Evolutionary conservation across 2,888 invertebrate genomes (phyloP).

Genomic region (Crossocerus cetratus): DNA sequence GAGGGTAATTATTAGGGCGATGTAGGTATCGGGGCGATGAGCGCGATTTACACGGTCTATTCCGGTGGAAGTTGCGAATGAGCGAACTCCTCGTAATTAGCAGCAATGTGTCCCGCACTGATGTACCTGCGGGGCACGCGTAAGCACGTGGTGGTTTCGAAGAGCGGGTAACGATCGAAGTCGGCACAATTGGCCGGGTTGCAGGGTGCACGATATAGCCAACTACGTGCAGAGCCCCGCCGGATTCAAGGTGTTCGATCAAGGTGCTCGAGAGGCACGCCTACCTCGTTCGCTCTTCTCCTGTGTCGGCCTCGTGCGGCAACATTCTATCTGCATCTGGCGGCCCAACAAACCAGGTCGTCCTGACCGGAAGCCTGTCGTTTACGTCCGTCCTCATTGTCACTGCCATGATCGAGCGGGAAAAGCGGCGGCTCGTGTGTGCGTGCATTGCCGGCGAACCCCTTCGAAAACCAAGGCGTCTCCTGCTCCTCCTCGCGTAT

Average conservation of each 20-base stretch:
- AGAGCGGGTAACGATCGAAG: not conserved
- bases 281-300: conserved; percentile 35
- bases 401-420: conserved; percentile 35
- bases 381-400: conserved; percentile 55
- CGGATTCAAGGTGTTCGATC: conserved; percentile 21
- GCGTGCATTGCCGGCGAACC: conserved; percentile 9
- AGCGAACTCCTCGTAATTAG: too few relatives aligned
- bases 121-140: not conserved
- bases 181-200: conserved; percentile 1
- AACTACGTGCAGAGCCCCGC: too few relatives aligned
- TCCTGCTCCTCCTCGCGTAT: conserved; percentile 32
- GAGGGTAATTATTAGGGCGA: not conserved
- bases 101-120: not conserved
- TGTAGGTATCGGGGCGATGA: too few relatives aligned
- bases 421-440: conserved; percentile 5
- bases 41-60: too few relatives aligned
- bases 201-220: not conserved
- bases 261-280: conserved; percentile 32
- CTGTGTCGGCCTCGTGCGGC: conserved; percentile 9
- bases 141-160: not conserved
- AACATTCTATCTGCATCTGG: conserved; percentile 49
- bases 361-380: conserved; percentile 57
- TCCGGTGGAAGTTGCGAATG: too few relatives aligned
- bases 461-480: conserved; percentile 28
- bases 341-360: conserved; percentile 40